phyloP scores from a whole-genome alignment of 1,140 invertebrate genomes.

The Drosophila lacertosa region DNA sequence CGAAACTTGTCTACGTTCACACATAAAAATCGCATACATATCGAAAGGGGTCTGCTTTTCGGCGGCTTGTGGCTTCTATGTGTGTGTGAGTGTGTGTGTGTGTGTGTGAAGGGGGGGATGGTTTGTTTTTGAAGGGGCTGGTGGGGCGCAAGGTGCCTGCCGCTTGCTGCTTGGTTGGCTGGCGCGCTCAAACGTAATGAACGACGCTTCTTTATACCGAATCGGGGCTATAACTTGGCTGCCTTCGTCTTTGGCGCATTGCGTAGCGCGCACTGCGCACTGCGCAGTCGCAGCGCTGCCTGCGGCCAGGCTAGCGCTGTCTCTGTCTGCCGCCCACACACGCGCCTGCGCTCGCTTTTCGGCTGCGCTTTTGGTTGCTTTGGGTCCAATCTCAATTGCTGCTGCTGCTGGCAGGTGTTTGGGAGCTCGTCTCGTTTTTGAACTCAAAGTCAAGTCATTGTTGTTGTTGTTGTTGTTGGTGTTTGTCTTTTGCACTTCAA shows the following conservation, averaged over 20 bases:
- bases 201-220: constrained; percentile 57
- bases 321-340: constrained; percentile 42
- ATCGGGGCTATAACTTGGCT: constrained; percentile 17
- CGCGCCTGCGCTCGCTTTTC: constrained; percentile 54
- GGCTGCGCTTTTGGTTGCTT: constrained; percentile 56
- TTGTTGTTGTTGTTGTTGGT: constrained; percentile 43
- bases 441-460: constrained; percentile 63
- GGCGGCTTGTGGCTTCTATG: constrained; percentile 29
- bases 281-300: constrained; percentile 26
- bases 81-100: too few species aligned
- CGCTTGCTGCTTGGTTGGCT: constrained; percentile 78
- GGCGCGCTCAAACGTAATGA: constrained; percentile 78
- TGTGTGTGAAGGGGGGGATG: background rate
- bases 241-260: constrained; percentile 19
- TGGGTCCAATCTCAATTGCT: constrained; percentile 21
- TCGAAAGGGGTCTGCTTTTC: constrained; percentile 48
- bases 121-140: constrained; percentile 15
- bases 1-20: constrained; percentile 79
- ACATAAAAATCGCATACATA: constrained; percentile 81
- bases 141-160: constrained; percentile 32
- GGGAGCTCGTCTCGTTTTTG: constrained; percentile 57
- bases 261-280: constrained; percentile 30
- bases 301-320: constrained; percentile 9
- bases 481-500: constrained; percentile 84
- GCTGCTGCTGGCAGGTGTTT: constrained; percentile 49